A percentile compares a stretch with the other conserved stretches of the same genome.
These are phyloP conservation scores for Plectus sambesii DNA, from an alignment of 1,140 invertebrate species.

Conservation along the genomic window DNA sequence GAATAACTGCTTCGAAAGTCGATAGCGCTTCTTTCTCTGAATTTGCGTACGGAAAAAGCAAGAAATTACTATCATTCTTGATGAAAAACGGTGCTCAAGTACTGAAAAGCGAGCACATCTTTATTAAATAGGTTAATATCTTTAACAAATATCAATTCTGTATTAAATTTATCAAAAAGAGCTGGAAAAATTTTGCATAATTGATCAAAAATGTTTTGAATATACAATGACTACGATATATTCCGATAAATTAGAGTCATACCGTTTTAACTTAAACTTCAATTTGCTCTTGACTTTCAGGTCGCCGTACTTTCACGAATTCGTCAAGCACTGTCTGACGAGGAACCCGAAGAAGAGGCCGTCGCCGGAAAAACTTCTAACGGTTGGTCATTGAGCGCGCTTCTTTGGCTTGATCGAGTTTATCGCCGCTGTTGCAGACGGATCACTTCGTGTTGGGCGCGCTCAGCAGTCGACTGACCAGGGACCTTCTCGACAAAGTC, in stretches of 20 bases:
- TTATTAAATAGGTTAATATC: too few relatives aligned
- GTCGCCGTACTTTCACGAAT: constrained; percentile 84
- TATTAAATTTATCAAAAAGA: too few relatives aligned
- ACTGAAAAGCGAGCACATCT: too few relatives aligned
- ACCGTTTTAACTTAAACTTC: constrained; percentile 3
- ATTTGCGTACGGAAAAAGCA: too few relatives aligned
- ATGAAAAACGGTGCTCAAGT: too few relatives aligned
- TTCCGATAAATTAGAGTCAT: too few relatives aligned
- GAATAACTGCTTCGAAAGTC: too few relatives aligned
- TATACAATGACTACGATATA: too few relatives aligned
- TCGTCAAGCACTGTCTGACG: constrained; percentile 91
- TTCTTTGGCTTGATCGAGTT: constrained; percentile 20
- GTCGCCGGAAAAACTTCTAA: constrained; percentile 69
- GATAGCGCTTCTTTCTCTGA: constrained; percentile 8
- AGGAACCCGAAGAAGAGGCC: constrained; percentile 99
- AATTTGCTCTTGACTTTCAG: constrained; percentile 48
- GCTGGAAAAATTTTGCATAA: too few relatives aligned
- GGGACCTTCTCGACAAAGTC: constrained; percentile 85
- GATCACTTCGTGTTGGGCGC: constrained; percentile 68
- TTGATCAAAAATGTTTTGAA: too few relatives aligned
- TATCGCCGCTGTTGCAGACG: constrained; percentile 52
- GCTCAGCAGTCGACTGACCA: constrained; percentile 65
- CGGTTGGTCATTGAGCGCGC: constrained; percentile 40
- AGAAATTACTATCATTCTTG: too few relatives aligned
- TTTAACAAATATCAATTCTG: too few relatives aligned